Evolutionary conservation across 2,797 vertebrate species (phyloP), one percentile per base, ranked within the genome.

Genomic region (Coregonus ussuriensis): DNA sequence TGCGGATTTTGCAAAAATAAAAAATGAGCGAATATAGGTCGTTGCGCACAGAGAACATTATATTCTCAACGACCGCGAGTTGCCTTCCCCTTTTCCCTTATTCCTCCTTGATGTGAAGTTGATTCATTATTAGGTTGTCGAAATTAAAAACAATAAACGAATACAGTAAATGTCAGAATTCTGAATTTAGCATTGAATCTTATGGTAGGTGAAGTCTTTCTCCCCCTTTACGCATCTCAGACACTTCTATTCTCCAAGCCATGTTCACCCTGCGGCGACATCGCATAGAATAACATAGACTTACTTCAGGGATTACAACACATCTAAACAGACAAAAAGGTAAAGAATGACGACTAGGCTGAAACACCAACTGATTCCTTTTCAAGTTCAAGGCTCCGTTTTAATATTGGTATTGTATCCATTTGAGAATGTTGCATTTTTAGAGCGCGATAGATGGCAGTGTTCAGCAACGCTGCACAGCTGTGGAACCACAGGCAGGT

Each of bases 361-460:
- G 14, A 15, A 67, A 33, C 65, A 67, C 15, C 1, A 35, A 68
- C 37, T 37, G 11, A 59, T 21, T 59, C 18, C 56, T 6, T 66
- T 31, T 14, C 29, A 21, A 25, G 25, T 29, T 66, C 29, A 59
- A 59, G 56, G 41, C 41, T 47, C 41, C 41, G 41, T 6, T 59
- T 59, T 59, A 2, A 56, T n/a, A 59, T 4, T 66, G 14, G 14
- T 18, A 6, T 18, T 59, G 14, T 1, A 76, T 14, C 41, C 62
- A n/a, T 18, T 14, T 52, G 37, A 21, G 77, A 13, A 77, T 56
- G 77, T 35, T 47, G n/a, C 33, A 16, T 18, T 0, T 33, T 3
- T 13, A 56, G 37, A 0, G 68, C 18, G 29, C 93, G 62, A 89
- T 85, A 95, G 94, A 91, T 93, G 93, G 92, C 92, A 93, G 90